Evolutionary conservation across 1,140 invertebrate genomes (phyloP).

Genomic region (Penaeus japonicus): DNA sequence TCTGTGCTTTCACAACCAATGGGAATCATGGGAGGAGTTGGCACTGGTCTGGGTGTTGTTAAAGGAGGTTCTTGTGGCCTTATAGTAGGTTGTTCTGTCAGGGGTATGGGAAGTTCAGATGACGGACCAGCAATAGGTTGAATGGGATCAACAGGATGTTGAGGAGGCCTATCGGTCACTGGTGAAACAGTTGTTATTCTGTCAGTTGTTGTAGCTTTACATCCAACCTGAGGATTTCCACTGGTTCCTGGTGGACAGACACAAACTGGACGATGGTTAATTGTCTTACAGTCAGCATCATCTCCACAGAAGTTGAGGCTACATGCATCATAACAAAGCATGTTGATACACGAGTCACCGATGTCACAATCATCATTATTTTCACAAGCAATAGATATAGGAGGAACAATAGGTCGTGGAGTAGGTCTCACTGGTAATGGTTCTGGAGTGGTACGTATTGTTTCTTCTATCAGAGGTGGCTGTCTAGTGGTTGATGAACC

Average conservation of each 20-base stretch:
- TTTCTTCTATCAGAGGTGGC: slow-evolving; percentile 13
- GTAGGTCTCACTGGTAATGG: background rate
- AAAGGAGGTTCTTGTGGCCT: background rate
- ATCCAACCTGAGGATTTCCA: slow-evolving; percentile 82
- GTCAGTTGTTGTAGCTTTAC: slow-evolving; percentile 61
- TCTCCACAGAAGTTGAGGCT: slow-evolving; percentile 81
- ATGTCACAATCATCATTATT: slow-evolving; percentile 58
- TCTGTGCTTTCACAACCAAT: background rate
- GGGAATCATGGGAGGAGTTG: no score
- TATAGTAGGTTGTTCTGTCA: background rate
- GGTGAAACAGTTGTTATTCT: no score
- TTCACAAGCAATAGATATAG: slow-evolving; percentile 37
- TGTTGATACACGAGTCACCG: slow-evolving; percentile 75
- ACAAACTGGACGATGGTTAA: slow-evolving; percentile 75
- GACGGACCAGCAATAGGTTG: background rate
- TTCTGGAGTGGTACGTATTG: background rate
- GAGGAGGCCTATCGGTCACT: no score
- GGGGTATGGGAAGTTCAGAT: background rate
- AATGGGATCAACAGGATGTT: no score
- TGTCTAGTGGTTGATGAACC: background rate
- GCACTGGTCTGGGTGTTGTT: background rate
- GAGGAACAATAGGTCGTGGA: background rate
- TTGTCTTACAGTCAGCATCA: slow-evolving; percentile 81
- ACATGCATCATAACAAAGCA: slow-evolving; percentile 76
- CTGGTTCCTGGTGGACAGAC: slow-evolving; percentile 79